A percentile compares a stretch with the other conserved stretches of the same genome.
phyloP scores from a whole-genome alignment of 2,113 vertebrate species.

The Passer domesticus region DNA sequence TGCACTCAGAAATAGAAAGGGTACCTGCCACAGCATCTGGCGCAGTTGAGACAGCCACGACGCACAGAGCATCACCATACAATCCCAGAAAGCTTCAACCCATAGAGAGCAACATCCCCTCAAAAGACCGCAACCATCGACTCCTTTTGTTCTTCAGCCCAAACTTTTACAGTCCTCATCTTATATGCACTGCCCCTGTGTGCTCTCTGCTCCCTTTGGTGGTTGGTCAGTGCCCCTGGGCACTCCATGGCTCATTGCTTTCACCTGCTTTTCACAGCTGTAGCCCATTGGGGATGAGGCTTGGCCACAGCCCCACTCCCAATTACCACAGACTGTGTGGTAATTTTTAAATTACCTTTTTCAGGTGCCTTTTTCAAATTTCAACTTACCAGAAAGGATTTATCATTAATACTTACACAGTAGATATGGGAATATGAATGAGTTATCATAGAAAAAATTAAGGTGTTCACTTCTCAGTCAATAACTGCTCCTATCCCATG shows the following conservation, averaged over 20 bases:
- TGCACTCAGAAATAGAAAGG: neutral
- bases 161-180: neutral
- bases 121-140: neutral
- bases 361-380: neutral
- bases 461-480: neutral
- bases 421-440: neutral
- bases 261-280: neutral
- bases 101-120: neutral
- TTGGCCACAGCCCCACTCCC: neutral
- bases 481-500: neutral
- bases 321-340: neutral
- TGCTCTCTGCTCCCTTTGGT: neutral
- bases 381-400: neutral
- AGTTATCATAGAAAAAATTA: neutral
- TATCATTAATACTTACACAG: neutral
- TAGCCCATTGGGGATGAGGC: neutral
- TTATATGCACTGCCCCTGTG: neutral
- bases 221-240: neutral
- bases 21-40: neutral
- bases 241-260: neutral
- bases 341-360: neutral
- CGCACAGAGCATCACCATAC: neutral
- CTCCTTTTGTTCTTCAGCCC: neutral
- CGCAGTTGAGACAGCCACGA: neutral
- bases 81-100: neutral